A percentile compares a stretch with the other conserved stretches of the same genome.
These are phyloP conservation scores for Temnopleurus reevesii DNA, from an alignment of 53 echinoderm and acorn worm species.

Conservation along the genomic window DNA sequence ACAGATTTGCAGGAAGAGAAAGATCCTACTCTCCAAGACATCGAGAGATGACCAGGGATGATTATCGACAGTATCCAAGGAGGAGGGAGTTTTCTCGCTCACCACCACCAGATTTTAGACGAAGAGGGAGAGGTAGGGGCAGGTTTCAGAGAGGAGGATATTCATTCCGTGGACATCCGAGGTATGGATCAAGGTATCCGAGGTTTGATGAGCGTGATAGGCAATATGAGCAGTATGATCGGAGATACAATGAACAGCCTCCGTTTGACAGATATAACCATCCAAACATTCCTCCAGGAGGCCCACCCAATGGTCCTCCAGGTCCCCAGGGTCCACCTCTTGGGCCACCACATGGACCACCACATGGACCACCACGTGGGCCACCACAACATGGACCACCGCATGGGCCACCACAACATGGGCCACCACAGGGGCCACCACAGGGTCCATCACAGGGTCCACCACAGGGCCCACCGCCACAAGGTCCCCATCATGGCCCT, in stretches of 20 bases:
- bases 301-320: conserved; percentile 9
- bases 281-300: background rate
- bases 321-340: background rate
- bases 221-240: conserved; percentile 35
- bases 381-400: background rate
- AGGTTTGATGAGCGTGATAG: conserved; percentile 59
- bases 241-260: background rate
- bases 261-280: background rate
- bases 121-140: conserved; percentile 65
- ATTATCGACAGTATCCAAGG: conserved; percentile 61
- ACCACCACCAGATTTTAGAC: conserved; percentile 68
- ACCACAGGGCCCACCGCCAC: background rate
- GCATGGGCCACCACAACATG: background rate
- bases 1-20: conserved; percentile 23
- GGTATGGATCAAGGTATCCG: conserved; percentile 60
- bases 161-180: conserved; percentile 38
- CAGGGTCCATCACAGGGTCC: conserved; percentile 2
- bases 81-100: conserved; percentile 71
- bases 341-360: background rate
- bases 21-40: conserved; percentile 48
- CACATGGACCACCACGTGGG: background rate
- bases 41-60: conserved; percentile 43
- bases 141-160: conserved; percentile 42
- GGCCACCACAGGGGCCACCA: background rate
- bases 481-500: conserved; percentile 31